Evolutionary conservation across 2,888 invertebrate species (phyloP).

Genomic region (Pilophorus perplexus): DNA sequence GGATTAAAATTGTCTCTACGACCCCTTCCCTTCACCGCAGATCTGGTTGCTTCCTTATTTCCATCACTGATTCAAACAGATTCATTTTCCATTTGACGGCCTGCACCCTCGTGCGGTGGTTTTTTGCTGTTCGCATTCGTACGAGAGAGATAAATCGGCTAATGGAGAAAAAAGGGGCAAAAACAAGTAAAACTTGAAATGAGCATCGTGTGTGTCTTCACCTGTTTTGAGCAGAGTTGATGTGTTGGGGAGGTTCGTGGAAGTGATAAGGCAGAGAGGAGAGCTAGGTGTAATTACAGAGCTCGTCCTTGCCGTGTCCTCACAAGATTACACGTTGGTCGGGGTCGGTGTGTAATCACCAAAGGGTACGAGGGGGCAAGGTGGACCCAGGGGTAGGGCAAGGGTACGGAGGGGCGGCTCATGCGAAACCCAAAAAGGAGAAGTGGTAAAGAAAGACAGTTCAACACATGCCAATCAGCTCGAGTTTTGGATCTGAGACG

Average conservation of each 20-base stretch:
- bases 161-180: no score
- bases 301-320: constrained; percentile 40
- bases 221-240: constrained; percentile 15
- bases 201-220: constrained; percentile 5
- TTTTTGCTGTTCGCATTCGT: no score
- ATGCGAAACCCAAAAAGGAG: no score
- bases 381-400: neutral
- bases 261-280: constrained; percentile 37
- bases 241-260: constrained; percentile 20
- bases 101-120: no score
- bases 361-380: constrained; percentile 6
- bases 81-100: no score
- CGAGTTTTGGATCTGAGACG: constrained; percentile 11
- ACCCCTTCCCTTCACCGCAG: no score
- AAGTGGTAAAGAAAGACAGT: neutral
- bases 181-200: no score
- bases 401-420: no score
- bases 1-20: constrained; percentile 30
- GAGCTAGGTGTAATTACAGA: constrained; percentile 38
- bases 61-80: constrained; percentile 17
- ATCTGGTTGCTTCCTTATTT: constrained; percentile 28
- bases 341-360: constrained; percentile 27
- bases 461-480: constrained; percentile 35
- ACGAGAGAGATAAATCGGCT: no score
- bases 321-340: constrained; percentile 36